Base-by-base conservation (phyloP, 2,888 invertebrate species). In the Temnothorax ravouxi region DNA sequence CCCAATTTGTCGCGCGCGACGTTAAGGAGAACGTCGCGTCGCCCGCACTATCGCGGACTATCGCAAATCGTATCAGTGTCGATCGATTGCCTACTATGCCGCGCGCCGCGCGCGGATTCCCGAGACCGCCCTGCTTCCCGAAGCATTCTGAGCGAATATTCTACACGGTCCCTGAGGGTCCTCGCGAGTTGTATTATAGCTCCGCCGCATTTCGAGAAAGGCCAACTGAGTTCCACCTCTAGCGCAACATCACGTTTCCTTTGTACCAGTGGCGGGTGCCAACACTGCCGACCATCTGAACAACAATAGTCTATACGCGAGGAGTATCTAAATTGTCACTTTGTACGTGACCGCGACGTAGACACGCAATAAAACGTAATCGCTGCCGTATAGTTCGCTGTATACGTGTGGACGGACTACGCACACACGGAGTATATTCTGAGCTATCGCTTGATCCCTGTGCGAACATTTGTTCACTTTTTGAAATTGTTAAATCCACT, bases 91-190 rank as follows among this genome's bases (percentile, higher is more conserved):
- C 66, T 83, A 84, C 86, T 29, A 34, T 34, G 6, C 34, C 34
- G 34, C 87, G 79, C 84, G 67, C 77, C 29, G 2, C 29, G 29
- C 29, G 81, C 81, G 84, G 74, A 83, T 84, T 75, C 29, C 83
- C 82, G 59, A 72, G 59, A 72, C 41, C 66, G 34, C 72, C 86
- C 8, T 80, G 87, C 87, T 86, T 85, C 79, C 89, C 71, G 75
- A 84, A 85, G 84, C 84, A 38, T 85, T 77, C 67, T 82, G 71
- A 79, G 84, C 83, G 91, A 85, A 18, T 8, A 87, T 88, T 91
- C 44, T 91, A 88, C 90, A 84, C 88, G 87, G 82, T 86, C 89
- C 88, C 76, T 74, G 90, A 87, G 91, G 90, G 84, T 84, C 79
- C 86, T 86, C 90, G 83, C 84, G 84, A 85, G 85, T 80, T 67